Percentiles rank a stretch among this genome's conserved stretches.
These are phyloP conservation scores for Epinephelus malabaricus DNA, from an alignment of 2,797 vertebrate species.

Conservation along the genomic window DNA sequence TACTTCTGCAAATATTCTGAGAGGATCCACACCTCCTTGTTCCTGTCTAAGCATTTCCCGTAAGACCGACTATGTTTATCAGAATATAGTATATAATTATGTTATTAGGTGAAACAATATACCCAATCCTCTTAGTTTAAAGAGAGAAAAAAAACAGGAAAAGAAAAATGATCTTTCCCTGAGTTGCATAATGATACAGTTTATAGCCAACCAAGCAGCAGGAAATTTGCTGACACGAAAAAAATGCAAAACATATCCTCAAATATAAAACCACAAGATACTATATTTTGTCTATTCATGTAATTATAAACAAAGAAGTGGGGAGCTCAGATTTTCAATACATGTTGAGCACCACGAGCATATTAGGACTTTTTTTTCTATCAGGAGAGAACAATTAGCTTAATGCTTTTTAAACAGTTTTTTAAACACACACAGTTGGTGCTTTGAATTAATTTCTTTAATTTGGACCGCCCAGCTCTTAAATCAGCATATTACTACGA, in stretches of 20 bases:
- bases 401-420: too few species aligned
- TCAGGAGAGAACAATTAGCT: too few species aligned
- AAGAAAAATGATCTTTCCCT: not conserved
- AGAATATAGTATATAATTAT: not conserved
- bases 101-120: not conserved
- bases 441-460: not conserved
- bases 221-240: constrained; percentile 30
- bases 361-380: not conserved
- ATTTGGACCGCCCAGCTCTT: not conserved
- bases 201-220: constrained; percentile 1
- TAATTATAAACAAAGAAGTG: too few species aligned
- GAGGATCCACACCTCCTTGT: not conserved
- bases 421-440: not conserved
- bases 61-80: not conserved
- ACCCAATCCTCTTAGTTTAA: not conserved
- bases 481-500: not conserved
- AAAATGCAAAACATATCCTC: not conserved
- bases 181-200: fast-evolving
- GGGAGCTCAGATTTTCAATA: not conserved
- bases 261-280: not conserved
- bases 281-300: fast-evolving
- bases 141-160: not conserved
- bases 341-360: not conserved
- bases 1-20: constrained; percentile 14
- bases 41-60: too few species aligned